phyloP scores from a whole-genome alignment of 1,140 invertebrate genomes.

The Drosophila burlai region DNA sequence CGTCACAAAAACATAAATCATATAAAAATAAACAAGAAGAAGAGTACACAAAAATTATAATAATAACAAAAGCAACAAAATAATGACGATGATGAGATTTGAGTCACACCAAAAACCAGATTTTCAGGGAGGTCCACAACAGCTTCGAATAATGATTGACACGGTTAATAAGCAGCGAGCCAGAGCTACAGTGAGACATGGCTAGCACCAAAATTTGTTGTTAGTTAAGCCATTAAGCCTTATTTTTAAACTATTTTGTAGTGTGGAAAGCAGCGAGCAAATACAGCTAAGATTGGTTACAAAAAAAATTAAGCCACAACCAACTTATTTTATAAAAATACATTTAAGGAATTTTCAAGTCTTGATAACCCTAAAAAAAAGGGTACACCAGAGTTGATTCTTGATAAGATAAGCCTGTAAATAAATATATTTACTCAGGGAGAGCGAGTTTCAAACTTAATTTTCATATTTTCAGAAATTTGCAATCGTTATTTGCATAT shows the following conservation, averaged over 20 bases:
- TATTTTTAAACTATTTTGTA: not conserved
- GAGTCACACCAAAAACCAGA: slow-evolving; percentile 31
- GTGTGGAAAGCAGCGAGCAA: not conserved
- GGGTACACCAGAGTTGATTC: too few relatives aligned
- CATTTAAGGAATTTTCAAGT: not conserved
- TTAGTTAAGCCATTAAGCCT: slow-evolving; percentile 5
- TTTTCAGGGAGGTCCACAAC: slow-evolving; percentile 14
- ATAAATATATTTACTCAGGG: not conserved
- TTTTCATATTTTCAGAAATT: not conserved
- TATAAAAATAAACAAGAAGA: slow-evolving; percentile 55
- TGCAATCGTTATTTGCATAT: not conserved
- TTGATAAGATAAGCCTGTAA: not conserved
- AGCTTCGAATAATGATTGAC: slow-evolving; percentile 19
- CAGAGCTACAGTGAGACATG: slow-evolving; percentile 21
- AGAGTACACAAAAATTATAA: slow-evolving; percentile 54
- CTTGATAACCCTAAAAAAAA: not conserved
- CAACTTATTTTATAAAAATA: not conserved
- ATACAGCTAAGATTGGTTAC: too few relatives aligned
- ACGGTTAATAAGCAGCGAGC: slow-evolving; percentile 21
- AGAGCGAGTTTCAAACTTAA: not conserved
- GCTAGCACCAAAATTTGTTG: not conserved
- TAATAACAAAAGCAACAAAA: slow-evolving; percentile 43
- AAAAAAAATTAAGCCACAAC: not conserved
- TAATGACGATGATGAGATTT: slow-evolving; percentile 15
- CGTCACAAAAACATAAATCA: slow-evolving; percentile 61